Conservation (phyloP, 2,888 invertebrate species). For the Metopia argyrocephala region DNA sequence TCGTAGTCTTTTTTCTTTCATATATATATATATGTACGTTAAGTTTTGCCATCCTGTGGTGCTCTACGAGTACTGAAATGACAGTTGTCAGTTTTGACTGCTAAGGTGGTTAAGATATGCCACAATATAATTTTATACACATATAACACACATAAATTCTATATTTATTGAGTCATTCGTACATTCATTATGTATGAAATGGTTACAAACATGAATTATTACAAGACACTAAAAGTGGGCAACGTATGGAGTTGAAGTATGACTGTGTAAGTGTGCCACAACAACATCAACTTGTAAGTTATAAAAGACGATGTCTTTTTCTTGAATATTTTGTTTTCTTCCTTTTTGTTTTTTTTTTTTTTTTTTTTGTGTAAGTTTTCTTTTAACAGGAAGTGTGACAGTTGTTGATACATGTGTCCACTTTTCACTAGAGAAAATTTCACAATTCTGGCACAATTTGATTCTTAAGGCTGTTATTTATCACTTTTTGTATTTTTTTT, state of each 20-base stretch:
- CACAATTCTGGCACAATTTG: too few relatives aligned
- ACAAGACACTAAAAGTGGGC: background rate
- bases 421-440: constrained; percentile 31
- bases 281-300: background rate
- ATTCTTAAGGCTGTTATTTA: too few relatives aligned
- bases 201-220: background rate
- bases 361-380: constrained; percentile 1
- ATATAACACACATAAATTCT: background rate
- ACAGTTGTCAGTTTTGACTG: constrained; percentile 55
- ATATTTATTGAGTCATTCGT: background rate
- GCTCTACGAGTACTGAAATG: constrained; percentile 51
- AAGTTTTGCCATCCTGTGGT: constrained; percentile 41
- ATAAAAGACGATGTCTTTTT: background rate
- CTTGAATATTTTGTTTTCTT: background rate
- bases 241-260: background rate
- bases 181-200: background rate
- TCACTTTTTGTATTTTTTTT: too few relatives aligned
- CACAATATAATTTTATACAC: constrained; percentile 25
- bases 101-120: constrained; percentile 39
- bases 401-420: constrained; percentile 47
- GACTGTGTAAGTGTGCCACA: background rate
- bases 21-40: background rate
- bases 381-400: constrained; percentile 36
- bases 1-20: constrained; percentile 8
- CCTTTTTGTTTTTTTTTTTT: background rate